Evolutionary conservation across 2,797 vertebrate genomes (phyloP), one percentile per base, ranked within the genome.

Genomic region (Hippocampus kuda): DNA sequence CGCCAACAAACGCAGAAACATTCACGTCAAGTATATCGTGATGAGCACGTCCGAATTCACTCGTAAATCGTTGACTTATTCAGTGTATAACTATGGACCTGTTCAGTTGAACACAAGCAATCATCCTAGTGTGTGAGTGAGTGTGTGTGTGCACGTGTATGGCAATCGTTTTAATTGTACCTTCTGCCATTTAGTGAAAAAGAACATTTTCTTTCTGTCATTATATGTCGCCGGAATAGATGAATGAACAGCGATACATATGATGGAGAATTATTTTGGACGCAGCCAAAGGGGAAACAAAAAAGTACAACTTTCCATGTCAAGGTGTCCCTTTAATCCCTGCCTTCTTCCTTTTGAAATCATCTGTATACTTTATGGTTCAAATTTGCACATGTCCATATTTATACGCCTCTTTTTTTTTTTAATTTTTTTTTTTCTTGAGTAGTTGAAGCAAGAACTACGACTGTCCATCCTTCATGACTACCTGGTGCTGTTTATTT

Each of bases 301-400:
- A 12, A 41, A 38, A 34, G 57, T 34, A n/a, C 68, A 48, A 27
- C 2, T 24, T 20, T 0, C 59, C 71, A 63, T 30, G 18, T 85
- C 75, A 77, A 83, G 84, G 82, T 85, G 72, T 87, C 81, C 22
- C 81, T 81, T 79, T 75, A 65, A 70, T 26, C 20, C 12, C 80
- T 42, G 75, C 77, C 69, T 13, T 80, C 70, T 67, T 68, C 44
- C 54, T 62, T 72, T 16, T 71, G 60, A 65, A 44, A 64, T 67
- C 74, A 41, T 34, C 72, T 53, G 69, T 65, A 67, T 12, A 70
- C 65, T 72, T 46, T 53, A 65, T 13, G 71, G 76, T 73, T 81
- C 75, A 79, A 67, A 80, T 85, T 86, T 86, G 83, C 87, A 87
- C 85, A 86, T 72, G 77, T 68, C 48, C 75, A 67, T 77, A 81